Conservation (phyloP, 1,140 invertebrate genomes). For the Leptonema lineaticorne region DNA sequence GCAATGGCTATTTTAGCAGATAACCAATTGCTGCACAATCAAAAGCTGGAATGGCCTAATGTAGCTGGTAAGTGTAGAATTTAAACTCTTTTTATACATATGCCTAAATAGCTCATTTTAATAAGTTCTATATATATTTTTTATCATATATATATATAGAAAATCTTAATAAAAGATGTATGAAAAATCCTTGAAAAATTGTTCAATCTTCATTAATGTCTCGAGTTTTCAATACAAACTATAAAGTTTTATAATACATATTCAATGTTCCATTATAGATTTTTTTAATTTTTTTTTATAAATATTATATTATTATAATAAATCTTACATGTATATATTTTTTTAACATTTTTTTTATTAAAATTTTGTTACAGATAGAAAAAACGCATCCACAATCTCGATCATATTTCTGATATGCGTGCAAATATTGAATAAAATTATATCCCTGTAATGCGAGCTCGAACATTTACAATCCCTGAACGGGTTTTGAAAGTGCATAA, state of each 20-base stretch:
- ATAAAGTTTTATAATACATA: no score
- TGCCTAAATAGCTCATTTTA: no score
- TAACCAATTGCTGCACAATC: constrained; percentile 30
- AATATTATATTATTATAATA: no score
- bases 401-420: background rate
- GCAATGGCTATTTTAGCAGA: constrained; percentile 31
- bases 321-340: background rate
- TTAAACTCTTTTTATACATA: no score
- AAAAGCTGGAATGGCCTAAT: constrained; percentile 39
- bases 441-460: background rate
- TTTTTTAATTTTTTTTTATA: no score
- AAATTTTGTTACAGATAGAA: background rate
- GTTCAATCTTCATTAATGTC: no score
- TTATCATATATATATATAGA: no score
- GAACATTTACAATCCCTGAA: background rate
- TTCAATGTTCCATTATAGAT: no score
- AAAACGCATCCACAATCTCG: background rate
- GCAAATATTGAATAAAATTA: background rate
- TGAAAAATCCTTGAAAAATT: no score
- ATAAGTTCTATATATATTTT: no score
- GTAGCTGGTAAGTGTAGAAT: constrained; percentile 23
- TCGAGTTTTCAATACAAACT: no score
- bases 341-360: background rate
- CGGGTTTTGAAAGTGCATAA: background rate
- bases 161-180: no score